Base-by-base conservation (phyloP, 2,888 invertebrate genomes). In the Plagiodera versicolora region DNA sequence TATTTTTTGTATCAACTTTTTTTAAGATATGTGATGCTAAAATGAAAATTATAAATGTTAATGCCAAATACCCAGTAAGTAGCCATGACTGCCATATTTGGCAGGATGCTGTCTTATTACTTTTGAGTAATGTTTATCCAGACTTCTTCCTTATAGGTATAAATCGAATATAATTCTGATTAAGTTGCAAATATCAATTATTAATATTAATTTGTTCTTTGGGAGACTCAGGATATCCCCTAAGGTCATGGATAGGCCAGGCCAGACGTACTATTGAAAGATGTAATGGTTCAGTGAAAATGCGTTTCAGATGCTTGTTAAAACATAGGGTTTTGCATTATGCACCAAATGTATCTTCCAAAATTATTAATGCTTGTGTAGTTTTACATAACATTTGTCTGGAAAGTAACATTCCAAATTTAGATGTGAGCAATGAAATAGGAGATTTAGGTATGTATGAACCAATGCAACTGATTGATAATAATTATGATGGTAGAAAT, bases 41-140 rank as follows among this genome's bases (percentile, higher is more conserved):
- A 20, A 32, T 50, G 50, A 50, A 50, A 28, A 50, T 50, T 11
- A 50, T 35, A 4, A 50, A 50, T 50, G 50, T 50, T 17, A 32
- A 50, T 50, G 50, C 50, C 32, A 50, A 50, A 51, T 51, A 51
- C 51, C 51, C 35, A 18, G 51, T 32, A 49, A 46, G 54, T 30
- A 47, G 11, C 24, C 54, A 55, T 55, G 62, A 58, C 47, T 39
- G 28, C n/a, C 44, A 48, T 52, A 50, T 62, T 20, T 62, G 62
- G 62, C 20, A 51, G 20, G 18, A 52, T n/a, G 35, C 45, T 47
- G n/a, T 56, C 32, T 47, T 17, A 11, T n/a, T n/a, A 24, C 18
- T 11, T 56, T 35, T 56, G 35, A 46, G 48, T 32, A 56, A 49
- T 56, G 49, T 10, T 35, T n/a, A 35, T 14, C 9, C 48, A n/a